These are phyloP conservation scores for Acrossocheilus fasciatus DNA, from an alignment of 2,797 vertebrate genomes.

Conservation along the genomic window DNA sequence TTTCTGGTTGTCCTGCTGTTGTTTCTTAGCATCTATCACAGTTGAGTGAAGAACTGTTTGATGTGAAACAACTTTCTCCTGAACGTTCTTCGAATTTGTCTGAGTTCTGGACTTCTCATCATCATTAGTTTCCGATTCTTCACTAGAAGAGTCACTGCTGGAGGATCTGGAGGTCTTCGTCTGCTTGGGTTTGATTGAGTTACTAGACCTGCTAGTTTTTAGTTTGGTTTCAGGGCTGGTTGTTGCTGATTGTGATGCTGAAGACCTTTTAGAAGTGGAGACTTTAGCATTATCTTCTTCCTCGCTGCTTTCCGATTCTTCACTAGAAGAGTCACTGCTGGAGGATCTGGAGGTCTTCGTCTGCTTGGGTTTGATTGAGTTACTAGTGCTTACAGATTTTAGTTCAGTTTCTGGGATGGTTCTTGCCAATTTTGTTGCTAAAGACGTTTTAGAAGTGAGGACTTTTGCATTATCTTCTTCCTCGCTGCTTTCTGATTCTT, in stretches of 20 bases:
- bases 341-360: background rate
- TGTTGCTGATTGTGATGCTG: background rate
- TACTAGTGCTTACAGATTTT: background rate
- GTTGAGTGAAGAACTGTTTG: background rate
- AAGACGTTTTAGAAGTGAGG: background rate
- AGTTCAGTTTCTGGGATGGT: background rate
- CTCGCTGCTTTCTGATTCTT: constrained; percentile 47
- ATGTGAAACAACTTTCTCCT: background rate
- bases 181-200: background rate
- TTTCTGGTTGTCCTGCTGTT: constrained; percentile 86
- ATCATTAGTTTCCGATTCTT: constrained; percentile 43
- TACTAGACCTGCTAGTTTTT: background rate
- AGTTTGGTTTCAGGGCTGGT: background rate
- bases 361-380: background rate
- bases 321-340: constrained; percentile 26
- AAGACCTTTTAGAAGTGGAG: background rate
- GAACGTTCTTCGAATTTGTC: background rate
- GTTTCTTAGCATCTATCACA: constrained; percentile 60
- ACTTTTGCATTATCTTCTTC: background rate
- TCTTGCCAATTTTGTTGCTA: background rate
- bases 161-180: background rate
- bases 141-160: constrained; percentile 26
- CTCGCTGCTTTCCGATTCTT: constrained; percentile 48
- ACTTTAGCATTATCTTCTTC: background rate
- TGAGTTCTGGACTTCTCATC: background rate